These are phyloP conservation scores for Apteryx owenii DNA, from an alignment of 2,113 vertebrate genomes.

Conservation along the genomic window DNA sequence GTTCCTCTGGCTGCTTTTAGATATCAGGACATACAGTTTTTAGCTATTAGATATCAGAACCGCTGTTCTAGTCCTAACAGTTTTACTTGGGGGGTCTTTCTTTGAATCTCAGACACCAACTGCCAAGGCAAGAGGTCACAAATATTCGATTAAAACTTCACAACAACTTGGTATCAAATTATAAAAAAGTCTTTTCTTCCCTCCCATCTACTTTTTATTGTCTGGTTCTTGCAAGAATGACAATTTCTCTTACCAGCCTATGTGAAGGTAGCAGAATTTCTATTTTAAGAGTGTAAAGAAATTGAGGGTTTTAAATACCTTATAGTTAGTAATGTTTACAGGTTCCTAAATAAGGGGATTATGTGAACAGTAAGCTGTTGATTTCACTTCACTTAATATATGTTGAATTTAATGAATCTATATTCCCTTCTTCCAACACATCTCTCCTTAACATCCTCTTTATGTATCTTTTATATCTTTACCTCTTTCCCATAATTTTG, in stretches of 20 bases:
- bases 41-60: too few species aligned
- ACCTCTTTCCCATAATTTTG: fast-evolving
- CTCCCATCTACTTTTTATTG: neutral
- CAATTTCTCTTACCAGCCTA: neutral
- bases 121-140: neutral
- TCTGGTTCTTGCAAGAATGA: neutral
- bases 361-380: neutral
- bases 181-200: fast-evolving
- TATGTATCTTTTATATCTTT: too few species aligned
- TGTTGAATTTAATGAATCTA: neutral
- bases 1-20: neutral
- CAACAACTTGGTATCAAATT: fast-evolving
- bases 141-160: fast-evolving
- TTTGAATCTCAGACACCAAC: neutral
- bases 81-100: neutral
- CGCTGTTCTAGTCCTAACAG: too few species aligned
- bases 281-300: neutral
- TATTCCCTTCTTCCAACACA: neutral
- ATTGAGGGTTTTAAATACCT: neutral
- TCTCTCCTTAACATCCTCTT: too few species aligned
- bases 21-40: too few species aligned
- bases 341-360: neutral
- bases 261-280: too few species aligned
- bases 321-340: fast-evolving
- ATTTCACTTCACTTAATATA: neutral